Evolutionary conservation across 2,113 vertebrate species (phyloP), one percentile per base, ranked within the genome.

Genomic region (Cottus gobio): DNA sequence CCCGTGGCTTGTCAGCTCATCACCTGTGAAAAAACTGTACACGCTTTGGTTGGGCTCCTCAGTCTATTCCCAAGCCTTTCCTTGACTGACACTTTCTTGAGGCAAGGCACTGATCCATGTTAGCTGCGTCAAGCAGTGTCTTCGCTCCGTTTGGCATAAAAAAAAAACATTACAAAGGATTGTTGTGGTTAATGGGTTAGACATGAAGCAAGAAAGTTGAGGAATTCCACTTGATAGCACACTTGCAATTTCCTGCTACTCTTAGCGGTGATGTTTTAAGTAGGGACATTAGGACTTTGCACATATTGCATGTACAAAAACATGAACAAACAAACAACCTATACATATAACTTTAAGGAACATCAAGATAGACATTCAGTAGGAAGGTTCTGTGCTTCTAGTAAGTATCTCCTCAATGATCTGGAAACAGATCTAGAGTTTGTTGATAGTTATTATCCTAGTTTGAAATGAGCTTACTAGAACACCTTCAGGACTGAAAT

Each of bases 51-150:
- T 7, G 28, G 57, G 69, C 30, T 76, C 61, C 64, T 44, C 16
- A 22, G 36, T 56, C 52, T 68, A 69, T 79, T 76, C 70, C 83
- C 85, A 50, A 15, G 26, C 56, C 72, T 78, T 79, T 13, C 1
- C 11, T 24, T 75, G 79, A 87, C 69, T 71, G 82, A 77, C 80
- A 72, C 46, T 46, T 61, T 64, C 63, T 68, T 39, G 48, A 86
- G 78, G 64, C 46, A 44, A 42, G 39, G 46, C 52, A 18, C 50
- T 28, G 50, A 80, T 74, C 65, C 39, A 52, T 37, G 24, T 56
- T 48, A 60, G 62, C 61, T 77, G 34, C 78, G 75, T 77, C 79
- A 37, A 82, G 75, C 63, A 71, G 65, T 65, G 57, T 83, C 79
- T 74, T 71, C 20, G 18, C 69, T 86, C 61, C 12, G 11, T 65